phyloP scores from a whole-genome alignment of 2,888 invertebrate genomes.

The Tinea trinotella region DNA sequence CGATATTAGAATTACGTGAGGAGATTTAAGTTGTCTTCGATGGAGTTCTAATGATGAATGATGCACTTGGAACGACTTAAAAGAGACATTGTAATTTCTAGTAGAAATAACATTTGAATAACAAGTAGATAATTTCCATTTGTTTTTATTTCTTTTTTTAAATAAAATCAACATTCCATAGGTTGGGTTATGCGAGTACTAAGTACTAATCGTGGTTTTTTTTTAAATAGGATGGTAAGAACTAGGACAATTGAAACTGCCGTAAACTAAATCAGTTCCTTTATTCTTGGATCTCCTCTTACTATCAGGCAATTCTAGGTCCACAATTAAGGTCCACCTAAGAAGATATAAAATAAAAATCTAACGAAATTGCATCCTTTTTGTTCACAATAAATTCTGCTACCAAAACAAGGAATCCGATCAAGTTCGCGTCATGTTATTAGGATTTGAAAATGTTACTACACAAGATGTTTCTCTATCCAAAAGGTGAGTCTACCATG shows the following conservation, averaged over 20 bases:
- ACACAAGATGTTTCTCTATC: constrained; percentile 35
- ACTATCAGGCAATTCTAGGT: too few species aligned
- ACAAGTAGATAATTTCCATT: not conserved
- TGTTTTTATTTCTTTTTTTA: not conserved
- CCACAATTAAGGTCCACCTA: not conserved
- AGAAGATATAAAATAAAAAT: constrained; percentile 19
- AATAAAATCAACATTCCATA: not conserved
- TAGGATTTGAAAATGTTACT: constrained; percentile 52
- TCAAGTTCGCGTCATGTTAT: constrained; percentile 57
- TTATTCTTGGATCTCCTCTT: too few species aligned
- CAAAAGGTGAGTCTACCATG: too few species aligned
- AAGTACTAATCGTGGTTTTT: too few species aligned
- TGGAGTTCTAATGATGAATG: constrained; percentile 30
- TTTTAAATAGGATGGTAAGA: too few species aligned
- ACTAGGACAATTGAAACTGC: too few species aligned
- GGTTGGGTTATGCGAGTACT: too few species aligned
- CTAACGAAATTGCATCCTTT: constrained; percentile 42
- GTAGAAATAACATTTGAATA: not conserved
- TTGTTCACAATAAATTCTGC: constrained; percentile 55
- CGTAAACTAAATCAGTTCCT: too few species aligned
- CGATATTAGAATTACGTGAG: constrained; percentile 65
- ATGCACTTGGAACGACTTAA: constrained; percentile 10
- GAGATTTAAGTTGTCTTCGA: constrained; percentile 50
- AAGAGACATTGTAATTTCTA: not conserved
- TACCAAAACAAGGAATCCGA: constrained; percentile 62